Evolutionary conservation across 2,797 vertebrate species (phyloP).

Genomic region (Siniperca scherzeri): DNA sequence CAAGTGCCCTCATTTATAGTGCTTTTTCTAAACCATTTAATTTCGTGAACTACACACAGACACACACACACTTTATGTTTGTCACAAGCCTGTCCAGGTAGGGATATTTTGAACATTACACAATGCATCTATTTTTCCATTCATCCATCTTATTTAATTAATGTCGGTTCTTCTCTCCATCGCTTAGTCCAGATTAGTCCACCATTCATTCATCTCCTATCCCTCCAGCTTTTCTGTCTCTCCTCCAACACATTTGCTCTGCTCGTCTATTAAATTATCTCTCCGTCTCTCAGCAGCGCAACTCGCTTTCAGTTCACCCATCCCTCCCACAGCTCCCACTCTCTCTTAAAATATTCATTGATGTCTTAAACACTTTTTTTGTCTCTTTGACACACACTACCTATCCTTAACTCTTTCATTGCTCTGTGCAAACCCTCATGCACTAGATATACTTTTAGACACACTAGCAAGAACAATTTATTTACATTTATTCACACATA

Average conservation of each 20-base stretch:
- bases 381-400: conserved; percentile 60
- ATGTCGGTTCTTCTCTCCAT: conserved; percentile 59
- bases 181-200: conserved; percentile 66
- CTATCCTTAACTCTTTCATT: conserved; percentile 59
- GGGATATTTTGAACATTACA: conserved; percentile 26
- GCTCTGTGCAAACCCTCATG: conserved; percentile 15
- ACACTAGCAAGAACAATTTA: not conserved
- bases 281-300: conserved; percentile 69
- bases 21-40: conserved; percentile 21
- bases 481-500: conserved; percentile 34
- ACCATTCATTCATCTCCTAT: conserved; percentile 72
- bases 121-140: conserved; percentile 55
- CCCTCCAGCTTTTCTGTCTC: conserved; percentile 71
- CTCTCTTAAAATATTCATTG: conserved; percentile 81
- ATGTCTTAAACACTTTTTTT: conserved; percentile 77
- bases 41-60: conserved; percentile 12
- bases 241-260: conserved; percentile 69
- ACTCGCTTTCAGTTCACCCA: conserved; percentile 64
- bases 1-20: conserved; percentile 10
- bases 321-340: conserved; percentile 66
- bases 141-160: conserved; percentile 74
- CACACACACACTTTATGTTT: conserved; percentile 18
- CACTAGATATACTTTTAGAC: not conserved
- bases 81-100: conserved; percentile 34
- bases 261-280: conserved; percentile 77